Percentiles rank a stretch among this genome's conserved stretches.
phyloP scores from a whole-genome alignment of 1,140 invertebrate species.

The Drosophila busckii region DNA sequence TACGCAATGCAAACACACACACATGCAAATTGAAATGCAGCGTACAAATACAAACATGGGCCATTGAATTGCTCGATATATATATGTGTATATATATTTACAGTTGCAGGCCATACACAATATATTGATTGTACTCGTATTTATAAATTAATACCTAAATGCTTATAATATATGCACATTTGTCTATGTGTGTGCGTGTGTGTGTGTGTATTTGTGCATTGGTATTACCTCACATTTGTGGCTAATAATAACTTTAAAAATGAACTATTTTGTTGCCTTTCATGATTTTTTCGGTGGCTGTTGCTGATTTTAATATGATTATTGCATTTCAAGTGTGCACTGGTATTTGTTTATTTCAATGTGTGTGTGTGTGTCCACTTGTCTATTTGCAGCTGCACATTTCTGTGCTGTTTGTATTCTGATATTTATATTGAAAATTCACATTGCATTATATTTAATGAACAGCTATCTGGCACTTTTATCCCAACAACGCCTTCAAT shows the following conservation, averaged over 20 bases:
- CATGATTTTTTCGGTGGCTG: slow-evolving; percentile 43
- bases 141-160: slow-evolving; percentile 15
- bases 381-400: slow-evolving; percentile 35
- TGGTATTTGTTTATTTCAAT: slow-evolving; percentile 1
- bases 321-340: slow-evolving; percentile 70
- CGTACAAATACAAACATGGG: slow-evolving; percentile 5
- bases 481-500: slow-evolving; percentile 8
- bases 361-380: slow-evolving; percentile 13
- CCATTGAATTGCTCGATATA: slow-evolving; percentile 2
- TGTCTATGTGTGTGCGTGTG: slow-evolving; percentile 6
- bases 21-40: slow-evolving; percentile 36
- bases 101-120: slow-evolving; percentile 56
- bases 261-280: slow-evolving; percentile 76
- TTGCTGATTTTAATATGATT: slow-evolving; percentile 72
- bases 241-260: slow-evolving; percentile 77
- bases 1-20: slow-evolving; percentile 41
- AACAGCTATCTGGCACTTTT: slow-evolving; percentile 16
- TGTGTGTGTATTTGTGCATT: slow-evolving; percentile 16
- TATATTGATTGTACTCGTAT: slow-evolving; percentile 54
- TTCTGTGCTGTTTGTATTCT: slow-evolving; percentile 18
- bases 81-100: slow-evolving; percentile 5
- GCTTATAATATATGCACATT: not conserved
- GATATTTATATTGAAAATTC: slow-evolving; percentile 48
- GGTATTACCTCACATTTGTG: slow-evolving; percentile 68
- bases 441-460: slow-evolving; percentile 38